A percentile compares a stretch with the other conserved stretches of the same genome.
These are phyloP conservation scores for Anthopleura sola DNA, from an alignment of 64 coral and sea anemone species.

Conservation along the genomic window DNA sequence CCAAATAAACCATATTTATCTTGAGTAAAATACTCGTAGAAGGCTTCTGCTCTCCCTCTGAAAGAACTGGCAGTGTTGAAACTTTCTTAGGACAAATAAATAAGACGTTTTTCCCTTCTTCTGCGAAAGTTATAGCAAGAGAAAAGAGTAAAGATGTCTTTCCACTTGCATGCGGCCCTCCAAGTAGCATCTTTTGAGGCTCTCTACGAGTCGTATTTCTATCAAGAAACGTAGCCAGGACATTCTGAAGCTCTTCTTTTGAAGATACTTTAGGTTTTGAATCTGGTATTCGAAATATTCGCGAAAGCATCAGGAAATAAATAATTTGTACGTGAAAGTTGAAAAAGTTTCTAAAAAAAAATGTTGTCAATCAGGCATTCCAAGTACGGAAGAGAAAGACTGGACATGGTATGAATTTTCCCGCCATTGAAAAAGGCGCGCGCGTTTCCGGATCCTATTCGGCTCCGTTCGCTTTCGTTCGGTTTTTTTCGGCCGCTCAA, in stretches of 20 bases:
- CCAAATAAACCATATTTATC: slow-evolving; percentile 76
- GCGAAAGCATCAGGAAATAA: slow-evolving; percentile 25
- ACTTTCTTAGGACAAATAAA: slow-evolving; percentile 61
- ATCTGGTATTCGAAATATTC: slow-evolving; percentile 25
- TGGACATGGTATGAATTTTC: background rate
- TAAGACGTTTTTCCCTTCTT: slow-evolving; percentile 77
- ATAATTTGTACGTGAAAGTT: background rate
- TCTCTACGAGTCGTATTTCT: background rate
- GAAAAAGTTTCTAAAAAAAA: background rate
- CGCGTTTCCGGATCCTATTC: background rate
- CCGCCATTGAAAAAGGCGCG: background rate
- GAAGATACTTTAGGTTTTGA: background rate
- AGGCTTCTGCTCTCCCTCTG: slow-evolving; percentile 45
- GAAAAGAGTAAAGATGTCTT: slow-evolving; percentile 81
- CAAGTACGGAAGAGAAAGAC: background rate
- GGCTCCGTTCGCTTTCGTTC: background rate
- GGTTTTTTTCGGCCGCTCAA: background rate
- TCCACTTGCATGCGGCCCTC: slow-evolving; percentile 37
- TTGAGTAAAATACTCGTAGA: slow-evolving; percentile 36
- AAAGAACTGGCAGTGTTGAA: slow-evolving; percentile 48
- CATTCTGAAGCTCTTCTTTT: background rate
- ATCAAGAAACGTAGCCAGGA: slow-evolving; percentile 26
- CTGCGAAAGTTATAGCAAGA: slow-evolving; percentile 67
- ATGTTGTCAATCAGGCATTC: background rate
- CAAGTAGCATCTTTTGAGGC: slow-evolving; percentile 30